Conservation (phyloP, 2,797 vertebrate genomes). For the Tadarida brasiliensis region DNA sequence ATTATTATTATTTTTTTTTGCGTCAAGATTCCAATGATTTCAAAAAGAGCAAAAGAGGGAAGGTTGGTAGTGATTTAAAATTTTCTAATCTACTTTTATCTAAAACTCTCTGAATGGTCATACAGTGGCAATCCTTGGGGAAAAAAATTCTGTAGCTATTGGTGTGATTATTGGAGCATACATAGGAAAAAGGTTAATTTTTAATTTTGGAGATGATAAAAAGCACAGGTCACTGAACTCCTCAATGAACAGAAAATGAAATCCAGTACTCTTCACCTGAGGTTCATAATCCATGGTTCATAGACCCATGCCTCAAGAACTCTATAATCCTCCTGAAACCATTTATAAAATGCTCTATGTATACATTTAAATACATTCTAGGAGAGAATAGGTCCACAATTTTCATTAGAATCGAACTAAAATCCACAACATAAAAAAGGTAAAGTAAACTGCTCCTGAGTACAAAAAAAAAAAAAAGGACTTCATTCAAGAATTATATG, state of each 20-base stretch:
- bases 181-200: not conserved
- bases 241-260: not conserved
- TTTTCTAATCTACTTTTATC: constrained; percentile 22
- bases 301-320: not conserved
- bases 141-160: constrained; percentile 5
- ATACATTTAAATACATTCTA: not conserved
- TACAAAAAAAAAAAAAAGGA: constrained; percentile 17
- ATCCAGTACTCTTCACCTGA: not conserved
- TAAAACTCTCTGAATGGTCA: not conserved
- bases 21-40: constrained; percentile 50
- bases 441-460: constrained; percentile 7
- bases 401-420: constrained; percentile 48
- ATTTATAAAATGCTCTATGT: not conserved
- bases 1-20: not conserved
- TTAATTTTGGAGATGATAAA: constrained; percentile 1
- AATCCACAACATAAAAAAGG: not conserved
- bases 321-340: not conserved
- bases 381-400: not conserved
- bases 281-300: not conserved
- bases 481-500: constrained; percentile 29
- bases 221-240: constrained; percentile 10
- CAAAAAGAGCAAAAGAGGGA: not conserved
- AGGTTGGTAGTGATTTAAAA: not conserved
- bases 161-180: not conserved
- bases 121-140: not conserved